Percentiles rank a stretch among this genome's conserved stretches.
phyloP scores from a whole-genome alignment of 1,140 invertebrate species.

The Rhopalosiphum padi region DNA sequence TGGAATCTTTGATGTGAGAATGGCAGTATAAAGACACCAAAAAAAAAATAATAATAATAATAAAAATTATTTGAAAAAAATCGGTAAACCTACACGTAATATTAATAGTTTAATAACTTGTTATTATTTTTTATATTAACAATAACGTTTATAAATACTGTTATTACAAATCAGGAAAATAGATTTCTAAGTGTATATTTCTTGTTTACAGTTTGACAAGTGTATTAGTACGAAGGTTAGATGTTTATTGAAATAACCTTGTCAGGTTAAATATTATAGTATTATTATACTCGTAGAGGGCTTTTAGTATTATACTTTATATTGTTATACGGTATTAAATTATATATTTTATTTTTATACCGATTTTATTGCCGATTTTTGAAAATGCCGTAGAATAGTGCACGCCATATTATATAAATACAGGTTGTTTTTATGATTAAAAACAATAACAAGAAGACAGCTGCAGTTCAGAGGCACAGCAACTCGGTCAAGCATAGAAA shows the following conservation, averaged over 20 bases:
- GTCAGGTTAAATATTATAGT: not conserved
- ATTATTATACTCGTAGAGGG: not conserved
- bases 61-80: not conserved
- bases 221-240: not conserved
- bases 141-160: not conserved
- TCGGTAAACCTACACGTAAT: not conserved
- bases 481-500: not conserved
- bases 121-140: not conserved
- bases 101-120: not conserved
- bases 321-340: not conserved
- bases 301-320: not conserved
- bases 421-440: slow-evolving; percentile 4
- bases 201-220: not conserved
- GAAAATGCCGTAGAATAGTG: not conserved
- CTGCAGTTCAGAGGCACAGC: not conserved
- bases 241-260: not conserved
- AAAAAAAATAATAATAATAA: not conserved
- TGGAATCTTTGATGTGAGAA: not conserved
- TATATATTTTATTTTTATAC: not conserved
- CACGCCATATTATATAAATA: not conserved
- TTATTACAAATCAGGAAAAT: not conserved
- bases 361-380: not conserved
- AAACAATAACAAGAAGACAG: not conserved
- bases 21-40: not conserved
- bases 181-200: too few species aligned